A percentile compares a stretch with the other conserved stretches of the same genome.
Evolutionary conservation across 2,113 vertebrate genomes (phyloP).

Genomic region (Garra rufa): DNA sequence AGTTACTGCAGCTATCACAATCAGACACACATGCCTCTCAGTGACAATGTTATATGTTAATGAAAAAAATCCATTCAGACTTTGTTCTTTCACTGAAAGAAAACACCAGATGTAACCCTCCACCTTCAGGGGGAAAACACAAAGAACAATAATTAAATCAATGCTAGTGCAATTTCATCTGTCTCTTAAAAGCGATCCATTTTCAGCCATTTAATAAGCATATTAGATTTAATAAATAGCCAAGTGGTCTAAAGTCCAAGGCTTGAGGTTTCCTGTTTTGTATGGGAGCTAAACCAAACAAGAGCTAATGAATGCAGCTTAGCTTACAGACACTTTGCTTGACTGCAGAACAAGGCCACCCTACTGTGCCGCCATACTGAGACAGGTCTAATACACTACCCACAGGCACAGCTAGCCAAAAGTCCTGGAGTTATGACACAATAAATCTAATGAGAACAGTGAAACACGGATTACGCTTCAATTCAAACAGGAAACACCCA

Average conservation of each 20-base stretch:
- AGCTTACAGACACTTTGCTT: conserved; percentile 23
- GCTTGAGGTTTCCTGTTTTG: neutral
- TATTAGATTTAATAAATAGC: conserved; percentile 1
- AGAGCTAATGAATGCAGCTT: conserved; percentile 30
- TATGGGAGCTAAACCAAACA: neutral
- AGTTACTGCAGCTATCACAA: conserved; percentile 23
- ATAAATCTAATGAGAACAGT: conserved; percentile 36
- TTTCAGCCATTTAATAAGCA: conserved; percentile 19
- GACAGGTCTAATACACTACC: conserved; percentile 14
- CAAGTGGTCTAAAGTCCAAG: neutral
- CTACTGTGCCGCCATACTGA: conserved; percentile 21
- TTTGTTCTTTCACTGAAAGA: conserved; percentile 32
- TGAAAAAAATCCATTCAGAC: conserved; percentile 17
- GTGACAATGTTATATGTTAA: conserved; percentile 5
- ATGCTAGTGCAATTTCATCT: conserved; percentile 7
- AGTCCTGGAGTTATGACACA: conserved; percentile 24
- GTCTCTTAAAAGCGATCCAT: conserved; percentile 4
- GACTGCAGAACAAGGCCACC: conserved; percentile 35
- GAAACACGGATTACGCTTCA: conserved; percentile 3
- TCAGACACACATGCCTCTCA: conserved; percentile 4
- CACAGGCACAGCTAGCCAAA: conserved; percentile 13
- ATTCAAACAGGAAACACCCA: conserved; percentile 18
- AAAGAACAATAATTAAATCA: conserved; percentile 40
- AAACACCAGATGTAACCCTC: conserved; percentile 24
- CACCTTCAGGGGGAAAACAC: conserved; percentile 6